phyloP scores from a whole-genome alignment of 92 coral and sea anemone species.

The Palythoa grandis region DNA sequence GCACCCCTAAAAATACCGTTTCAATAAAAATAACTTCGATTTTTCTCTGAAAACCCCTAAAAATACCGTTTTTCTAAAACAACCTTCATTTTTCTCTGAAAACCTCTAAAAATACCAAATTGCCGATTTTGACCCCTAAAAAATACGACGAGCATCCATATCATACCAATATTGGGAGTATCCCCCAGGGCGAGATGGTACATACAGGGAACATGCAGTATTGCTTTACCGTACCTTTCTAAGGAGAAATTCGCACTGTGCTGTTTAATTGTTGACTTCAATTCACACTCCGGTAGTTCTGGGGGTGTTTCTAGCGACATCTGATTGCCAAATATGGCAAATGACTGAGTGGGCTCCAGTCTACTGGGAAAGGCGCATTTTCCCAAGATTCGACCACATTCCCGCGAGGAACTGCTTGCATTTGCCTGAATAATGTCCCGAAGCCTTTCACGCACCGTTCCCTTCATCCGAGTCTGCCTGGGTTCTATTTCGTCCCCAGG shows the following conservation, averaged over 20 bases:
- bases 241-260: neutral
- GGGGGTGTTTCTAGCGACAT: constrained; percentile 71
- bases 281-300: constrained; percentile 27
- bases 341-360: constrained; percentile 73
- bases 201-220: no score
- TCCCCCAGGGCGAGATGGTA: no score
- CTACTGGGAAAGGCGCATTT: constrained; percentile 75
- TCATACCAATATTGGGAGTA: no score
- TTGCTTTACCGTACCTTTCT: neutral
- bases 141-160: no score
- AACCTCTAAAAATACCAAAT: no score
- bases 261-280: neutral
- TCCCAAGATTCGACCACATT: constrained; percentile 56
- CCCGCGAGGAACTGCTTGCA: constrained; percentile 49
- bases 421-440: constrained; percentile 65
- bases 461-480: constrained; percentile 64
- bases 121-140: no score
- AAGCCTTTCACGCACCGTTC: constrained; percentile 75
- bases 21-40: no score
- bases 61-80: no score
- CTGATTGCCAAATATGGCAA: constrained; percentile 86
- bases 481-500: constrained; percentile 45
- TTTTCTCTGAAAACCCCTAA: no score
- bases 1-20: no score
- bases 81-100: no score